A percentile compares a stretch with the other conserved stretches of the same genome.
Conservation (phyloP, 2,113 vertebrate genomes). For the Tympanuchus pallidicinctus region DNA sequence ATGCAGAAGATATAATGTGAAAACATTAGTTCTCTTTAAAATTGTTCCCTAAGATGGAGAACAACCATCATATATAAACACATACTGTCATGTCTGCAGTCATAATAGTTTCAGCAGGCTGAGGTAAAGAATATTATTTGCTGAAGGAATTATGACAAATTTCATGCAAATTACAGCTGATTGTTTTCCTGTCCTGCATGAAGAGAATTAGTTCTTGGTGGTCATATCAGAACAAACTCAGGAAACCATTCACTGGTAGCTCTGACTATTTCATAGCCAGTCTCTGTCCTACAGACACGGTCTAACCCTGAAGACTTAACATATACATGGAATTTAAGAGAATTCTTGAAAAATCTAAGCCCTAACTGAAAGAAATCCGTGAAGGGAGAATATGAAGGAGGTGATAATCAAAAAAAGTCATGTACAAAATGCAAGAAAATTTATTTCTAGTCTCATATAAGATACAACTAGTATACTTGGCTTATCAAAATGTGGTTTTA, state of each 20-base stretch:
- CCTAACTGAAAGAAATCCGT: neutral
- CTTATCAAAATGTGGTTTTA: neutral
- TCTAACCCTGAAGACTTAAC: neutral
- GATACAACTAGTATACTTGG: neutral
- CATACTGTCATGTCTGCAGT: rapidly evolving
- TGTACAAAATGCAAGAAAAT: neutral
- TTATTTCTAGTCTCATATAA: neutral
- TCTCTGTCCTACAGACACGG: neutral
- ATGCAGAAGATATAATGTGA: neutral
- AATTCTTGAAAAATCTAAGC: neutral
- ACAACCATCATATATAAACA: neutral
- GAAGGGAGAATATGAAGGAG: neutral
- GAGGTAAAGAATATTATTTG: neutral
- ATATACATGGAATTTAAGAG: neutral
- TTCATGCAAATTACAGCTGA: neutral
- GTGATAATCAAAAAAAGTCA: neutral
- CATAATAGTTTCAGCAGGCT: neutral
- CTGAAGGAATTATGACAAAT: neutral
- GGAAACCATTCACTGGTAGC: neutral
- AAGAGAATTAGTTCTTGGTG: neutral
- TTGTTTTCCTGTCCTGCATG: neutral
- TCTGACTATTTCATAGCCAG: neutral
- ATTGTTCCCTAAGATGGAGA: neutral
- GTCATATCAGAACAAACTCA: neutral
- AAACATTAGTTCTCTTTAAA: constrained; percentile 5